These are phyloP conservation scores for Acrocyrtus sp. DNA, from an alignment of 2,888 invertebrate species.

Conservation along the genomic window DNA sequence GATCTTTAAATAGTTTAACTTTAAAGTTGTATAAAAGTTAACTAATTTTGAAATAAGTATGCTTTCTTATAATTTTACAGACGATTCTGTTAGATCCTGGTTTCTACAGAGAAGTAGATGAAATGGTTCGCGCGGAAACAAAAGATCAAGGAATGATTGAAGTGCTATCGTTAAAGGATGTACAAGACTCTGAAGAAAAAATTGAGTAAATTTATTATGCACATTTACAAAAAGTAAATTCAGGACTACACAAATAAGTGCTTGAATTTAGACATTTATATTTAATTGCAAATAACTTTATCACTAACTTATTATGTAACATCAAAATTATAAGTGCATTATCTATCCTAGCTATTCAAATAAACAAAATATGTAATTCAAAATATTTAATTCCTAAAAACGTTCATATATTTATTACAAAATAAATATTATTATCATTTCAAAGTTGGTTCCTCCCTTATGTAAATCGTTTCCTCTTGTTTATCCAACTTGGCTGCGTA, in stretches of 20 bases:
- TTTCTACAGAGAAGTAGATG: slow-evolving; percentile 87
- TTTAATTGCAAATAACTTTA: no score
- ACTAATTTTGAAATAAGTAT: slow-evolving; percentile 3
- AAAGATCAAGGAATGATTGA: slow-evolving; percentile 84
- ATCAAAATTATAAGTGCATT: no score
- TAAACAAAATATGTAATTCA: no score
- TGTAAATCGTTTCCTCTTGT: slow-evolving; percentile 74
- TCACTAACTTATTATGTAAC: no score
- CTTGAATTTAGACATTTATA: background rate
- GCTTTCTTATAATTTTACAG: slow-evolving; percentile 64
- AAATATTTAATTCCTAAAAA: no score
- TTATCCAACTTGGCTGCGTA: slow-evolving; percentile 75
- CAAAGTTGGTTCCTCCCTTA: slow-evolving; percentile 66
- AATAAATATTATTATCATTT: no score
- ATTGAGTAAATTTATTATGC: slow-evolving; percentile 67
- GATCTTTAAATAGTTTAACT: background rate
- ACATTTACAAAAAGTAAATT: background rate
- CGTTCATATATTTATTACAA: no score
- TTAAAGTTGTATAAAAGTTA: background rate
- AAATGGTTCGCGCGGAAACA: slow-evolving; percentile 84
- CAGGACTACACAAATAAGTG: background rate
- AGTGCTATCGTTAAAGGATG: slow-evolving; percentile 90
- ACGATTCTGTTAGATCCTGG: slow-evolving; percentile 88
- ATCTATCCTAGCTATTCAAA: no score
- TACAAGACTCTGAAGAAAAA: slow-evolving; percentile 86